A percentile compares a stretch with the other conserved stretches of the same genome.
phyloP scores from a whole-genome alignment of 2,888 invertebrate genomes.

The Euplexia lucipara region DNA sequence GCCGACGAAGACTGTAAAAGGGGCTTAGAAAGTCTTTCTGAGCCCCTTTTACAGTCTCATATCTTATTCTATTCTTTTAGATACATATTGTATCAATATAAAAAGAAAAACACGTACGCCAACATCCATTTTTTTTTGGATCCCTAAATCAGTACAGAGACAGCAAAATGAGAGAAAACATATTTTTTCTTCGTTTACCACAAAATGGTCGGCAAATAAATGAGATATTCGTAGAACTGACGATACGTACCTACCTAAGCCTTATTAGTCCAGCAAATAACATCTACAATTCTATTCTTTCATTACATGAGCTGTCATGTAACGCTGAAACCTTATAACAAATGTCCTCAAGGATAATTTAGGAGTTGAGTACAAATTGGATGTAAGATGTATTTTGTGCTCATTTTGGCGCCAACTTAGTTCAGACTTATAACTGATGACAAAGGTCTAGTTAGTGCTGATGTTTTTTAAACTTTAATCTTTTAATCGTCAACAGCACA shows the following conservation, averaged over 20 bases:
- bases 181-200: slow-evolving; percentile 14
- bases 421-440: neutral
- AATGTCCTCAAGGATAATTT: slow-evolving; percentile 33
- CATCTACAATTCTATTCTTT: slow-evolving; percentile 35
- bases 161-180: neutral
- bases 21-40: too few relatives aligned
- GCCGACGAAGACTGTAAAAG: too few relatives aligned
- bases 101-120: neutral
- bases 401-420: neutral
- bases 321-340: slow-evolving; percentile 3
- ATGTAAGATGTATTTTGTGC: neutral
- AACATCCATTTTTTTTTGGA: neutral
- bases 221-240: slow-evolving; percentile 14
- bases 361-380: slow-evolving; percentile 24
- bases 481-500: too few relatives aligned
- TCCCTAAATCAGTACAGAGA: slow-evolving; percentile 22
- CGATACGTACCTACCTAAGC: slow-evolving; percentile 5
- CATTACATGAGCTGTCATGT: slow-evolving; percentile 31
- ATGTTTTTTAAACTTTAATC: too few relatives aligned
- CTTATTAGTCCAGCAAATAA: slow-evolving; percentile 36
- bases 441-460: neutral
- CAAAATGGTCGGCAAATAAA: slow-evolving; percentile 24
- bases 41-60: too few relatives aligned
- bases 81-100: neutral
- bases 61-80: too few relatives aligned